Base-by-base conservation (phyloP, 2,888 invertebrate genomes). In the Antheraea yamamai region DNA sequence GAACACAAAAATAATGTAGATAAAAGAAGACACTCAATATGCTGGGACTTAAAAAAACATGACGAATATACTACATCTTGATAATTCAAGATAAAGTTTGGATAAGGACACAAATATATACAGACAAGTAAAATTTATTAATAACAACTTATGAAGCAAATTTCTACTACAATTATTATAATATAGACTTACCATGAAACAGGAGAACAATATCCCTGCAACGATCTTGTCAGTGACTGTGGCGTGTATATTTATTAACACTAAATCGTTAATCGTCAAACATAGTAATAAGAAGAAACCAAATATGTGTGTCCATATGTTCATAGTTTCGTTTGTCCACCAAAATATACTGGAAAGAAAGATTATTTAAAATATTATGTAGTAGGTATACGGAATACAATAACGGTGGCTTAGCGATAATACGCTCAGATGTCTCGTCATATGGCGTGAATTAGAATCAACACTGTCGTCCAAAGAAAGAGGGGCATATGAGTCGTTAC, bases 241-340 rank as follows among this genome's bases (percentile, higher is more conserved):
- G 18, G 98, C 98, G 81, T 97, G 97, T 78, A 96, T 96, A 86
- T 97, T 97, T 79, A 98, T 95, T 83, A 98, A 95, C 83, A 96
- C 96, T 85, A 97, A 95, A 89, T 98, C 98, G 84, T 98, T 97
- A 77, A 98, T 95, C 35, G 98, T 97, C 81, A 99, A 94, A 73
- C 97, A 97, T 77, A 98, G 94, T 86, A 99, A 97, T 75, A 99
- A 92, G 89, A 97, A 95, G 95, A 97, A 97, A 16, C 98, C 98
- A 84, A 97, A 97, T 85, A 99, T 95, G 89, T 99, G 99, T 72
- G 98, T 98, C 99, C 99, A 99, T 87, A 99, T 99, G 88, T 99
- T 99, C 88, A 99, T 96, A 0, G 99, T 99, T 92, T 99, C 99
- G 90, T 99, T 99, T 76, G 98, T 99, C 98, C 98, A 98, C 97